Conservation (phyloP, 2,113 vertebrate species). For the Mustelus asterias region DNA sequence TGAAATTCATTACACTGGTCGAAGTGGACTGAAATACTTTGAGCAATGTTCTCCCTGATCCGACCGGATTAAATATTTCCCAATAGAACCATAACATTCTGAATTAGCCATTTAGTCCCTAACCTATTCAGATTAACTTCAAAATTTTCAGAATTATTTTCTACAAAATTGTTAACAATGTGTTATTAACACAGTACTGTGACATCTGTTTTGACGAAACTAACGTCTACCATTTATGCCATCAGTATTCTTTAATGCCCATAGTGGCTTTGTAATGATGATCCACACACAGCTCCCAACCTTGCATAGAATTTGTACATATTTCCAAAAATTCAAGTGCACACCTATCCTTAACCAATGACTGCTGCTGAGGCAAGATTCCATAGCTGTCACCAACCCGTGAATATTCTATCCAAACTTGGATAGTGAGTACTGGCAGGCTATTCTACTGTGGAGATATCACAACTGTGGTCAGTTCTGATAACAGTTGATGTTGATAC, state of each 20-base stretch:
- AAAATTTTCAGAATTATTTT: background rate
- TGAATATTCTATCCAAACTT: background rate
- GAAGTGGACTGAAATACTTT: background rate
- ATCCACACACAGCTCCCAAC: background rate
- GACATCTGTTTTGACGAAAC: background rate
- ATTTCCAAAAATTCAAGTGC: background rate
- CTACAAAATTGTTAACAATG: background rate
- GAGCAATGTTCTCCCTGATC: background rate
- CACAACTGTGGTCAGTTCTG: background rate
- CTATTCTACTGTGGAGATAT: background rate
- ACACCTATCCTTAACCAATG: background rate
- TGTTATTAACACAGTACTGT: background rate
- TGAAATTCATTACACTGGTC: background rate
- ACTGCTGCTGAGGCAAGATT: background rate
- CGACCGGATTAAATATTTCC: background rate
- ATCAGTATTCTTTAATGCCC: background rate
- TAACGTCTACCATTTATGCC: background rate
- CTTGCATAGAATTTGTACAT: background rate
- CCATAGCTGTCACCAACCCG: background rate
- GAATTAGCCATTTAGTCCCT: background rate
- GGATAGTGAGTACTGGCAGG: background rate
- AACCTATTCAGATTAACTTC: background rate
- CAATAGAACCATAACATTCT: background rate
- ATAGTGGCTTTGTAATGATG: background rate
- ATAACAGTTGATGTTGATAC: background rate